Evolutionary conservation across 2,888 invertebrate species (phyloP), one percentile per base, ranked within the genome.

Genomic region (Girardia tigrina): DNA sequence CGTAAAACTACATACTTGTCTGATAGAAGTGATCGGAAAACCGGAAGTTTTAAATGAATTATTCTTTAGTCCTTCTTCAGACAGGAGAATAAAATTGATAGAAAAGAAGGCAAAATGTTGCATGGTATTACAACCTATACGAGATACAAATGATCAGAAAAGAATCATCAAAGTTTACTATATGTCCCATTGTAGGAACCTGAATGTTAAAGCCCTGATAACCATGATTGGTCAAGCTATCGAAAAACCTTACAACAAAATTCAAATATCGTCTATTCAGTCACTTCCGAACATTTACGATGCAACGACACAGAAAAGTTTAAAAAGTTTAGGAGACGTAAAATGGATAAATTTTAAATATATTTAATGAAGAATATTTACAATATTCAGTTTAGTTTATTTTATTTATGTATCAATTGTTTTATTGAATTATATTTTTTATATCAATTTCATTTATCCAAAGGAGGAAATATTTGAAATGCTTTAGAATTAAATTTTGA

Each of bases 21-120:
- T 56, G 4, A 56, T 56, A 20, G 56, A 56, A 56, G 56, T 56
- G 56, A 20, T 20, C 23, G n/a, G 20, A n/a, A 56, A 56, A 2
- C 56, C 56, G n/a, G n/a, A 56, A 20, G 2, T 56, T 12, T 4
- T 56, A n/a, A 23, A 56, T 6, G n/a, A n/a, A 20, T 56, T 56
- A n/a, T 56, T 56, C n/a, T 20, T 6, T n/a, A 12, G n/a, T 56
- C 4, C 56, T 4, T n/a, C 56, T 56, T 56, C 56, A n/a, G 56
- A 56, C n/a, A 56, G 56, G 23, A 4, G 56, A 56, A 56, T 56
- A 56, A 4, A n/a, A 56, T 56, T 12, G 6, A 56, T 56, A 8
- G 56, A 56, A 56, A 56, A n/a, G 56, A 56, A 56, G n/a, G n/a
- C 56, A n/a, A 56, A 56, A 20, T 56, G 56, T 56, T 56, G 8